phyloP scores from a whole-genome alignment of 2,888 invertebrate species.

The Clunio marinus region DNA sequence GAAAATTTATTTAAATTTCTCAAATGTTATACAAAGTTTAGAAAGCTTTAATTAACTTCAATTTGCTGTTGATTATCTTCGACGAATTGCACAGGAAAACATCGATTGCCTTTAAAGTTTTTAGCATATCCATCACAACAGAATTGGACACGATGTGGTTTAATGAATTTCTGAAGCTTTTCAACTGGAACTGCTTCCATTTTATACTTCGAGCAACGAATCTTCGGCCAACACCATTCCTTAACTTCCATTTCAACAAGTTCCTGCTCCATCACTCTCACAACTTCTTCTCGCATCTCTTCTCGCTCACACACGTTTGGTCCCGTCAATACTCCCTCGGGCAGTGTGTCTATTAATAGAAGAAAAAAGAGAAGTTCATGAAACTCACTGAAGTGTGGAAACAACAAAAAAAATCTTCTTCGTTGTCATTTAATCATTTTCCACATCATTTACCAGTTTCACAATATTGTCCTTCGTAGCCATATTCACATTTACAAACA shows the following conservation, averaged over 20 bases:
- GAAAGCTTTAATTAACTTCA: neutral
- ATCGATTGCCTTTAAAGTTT: constrained; percentile 27
- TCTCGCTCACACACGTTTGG: constrained; percentile 34
- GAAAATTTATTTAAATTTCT: neutral
- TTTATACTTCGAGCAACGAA: constrained; percentile 25
- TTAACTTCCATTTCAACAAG: constrained; percentile 11
- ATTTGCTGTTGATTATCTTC: constrained; percentile 26
- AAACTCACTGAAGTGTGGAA: neutral
- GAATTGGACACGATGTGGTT: constrained; percentile 18
- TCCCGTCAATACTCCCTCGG: constrained; percentile 15
- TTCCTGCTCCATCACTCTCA: constrained; percentile 25
- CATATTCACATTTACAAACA: constrained; percentile 26
- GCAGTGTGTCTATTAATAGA: constrained; percentile 30
- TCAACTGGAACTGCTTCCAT: constrained; percentile 23
- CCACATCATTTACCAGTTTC: constrained; percentile 32
- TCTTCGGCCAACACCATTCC: constrained; percentile 38
- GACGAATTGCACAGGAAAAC: constrained; percentile 6
- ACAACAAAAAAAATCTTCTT: constrained; percentile 11
- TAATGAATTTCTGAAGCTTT: constrained; percentile 16
- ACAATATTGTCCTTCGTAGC: constrained; percentile 30
- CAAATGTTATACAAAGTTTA: neutral
- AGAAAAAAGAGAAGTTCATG: constrained; percentile 1
- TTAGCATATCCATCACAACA: constrained; percentile 32
- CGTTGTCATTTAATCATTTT: too few species aligned
- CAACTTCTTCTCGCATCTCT: constrained; percentile 28